Conservation (phyloP, 1,140 invertebrate species). For the Saccostrea cuccullata region DNA sequence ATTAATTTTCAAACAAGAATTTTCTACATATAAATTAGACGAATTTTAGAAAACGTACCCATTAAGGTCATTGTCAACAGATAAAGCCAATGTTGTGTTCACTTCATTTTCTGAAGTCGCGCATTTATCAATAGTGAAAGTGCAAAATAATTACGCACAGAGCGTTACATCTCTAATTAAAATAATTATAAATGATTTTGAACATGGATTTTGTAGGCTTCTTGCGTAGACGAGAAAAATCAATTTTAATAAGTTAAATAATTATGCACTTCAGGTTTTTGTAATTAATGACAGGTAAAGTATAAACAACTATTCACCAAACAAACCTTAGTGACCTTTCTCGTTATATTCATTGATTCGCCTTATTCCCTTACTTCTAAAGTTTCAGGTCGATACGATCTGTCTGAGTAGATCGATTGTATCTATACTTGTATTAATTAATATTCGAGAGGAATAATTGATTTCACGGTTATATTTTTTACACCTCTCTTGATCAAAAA, state of each 20-base stretch:
- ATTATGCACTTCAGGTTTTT: no score
- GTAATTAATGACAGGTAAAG: background rate
- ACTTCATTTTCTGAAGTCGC: no score
- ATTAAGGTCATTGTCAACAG: no score
- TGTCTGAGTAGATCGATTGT: background rate
- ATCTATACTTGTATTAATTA: background rate
- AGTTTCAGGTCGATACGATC: background rate
- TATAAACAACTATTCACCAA: background rate
- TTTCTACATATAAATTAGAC: no score
- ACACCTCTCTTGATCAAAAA: background rate
- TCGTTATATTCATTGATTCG: background rate
- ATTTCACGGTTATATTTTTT: background rate
- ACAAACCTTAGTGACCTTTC: background rate
- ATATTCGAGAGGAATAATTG: background rate
- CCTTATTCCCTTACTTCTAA: background rate
- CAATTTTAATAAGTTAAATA: background rate
- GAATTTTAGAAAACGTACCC: no score
- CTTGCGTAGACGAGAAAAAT: background rate
- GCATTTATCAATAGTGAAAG: no score
- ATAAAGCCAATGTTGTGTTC: no score
- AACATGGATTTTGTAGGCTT: background rate
- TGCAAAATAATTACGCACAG: no score
- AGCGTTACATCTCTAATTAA: no score
- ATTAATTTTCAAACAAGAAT: no score
- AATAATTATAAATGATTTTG: background rate